These are phyloP conservation scores for Scopus umbretta DNA, from an alignment of 2,113 vertebrate genomes.

Conservation along the genomic window DNA sequence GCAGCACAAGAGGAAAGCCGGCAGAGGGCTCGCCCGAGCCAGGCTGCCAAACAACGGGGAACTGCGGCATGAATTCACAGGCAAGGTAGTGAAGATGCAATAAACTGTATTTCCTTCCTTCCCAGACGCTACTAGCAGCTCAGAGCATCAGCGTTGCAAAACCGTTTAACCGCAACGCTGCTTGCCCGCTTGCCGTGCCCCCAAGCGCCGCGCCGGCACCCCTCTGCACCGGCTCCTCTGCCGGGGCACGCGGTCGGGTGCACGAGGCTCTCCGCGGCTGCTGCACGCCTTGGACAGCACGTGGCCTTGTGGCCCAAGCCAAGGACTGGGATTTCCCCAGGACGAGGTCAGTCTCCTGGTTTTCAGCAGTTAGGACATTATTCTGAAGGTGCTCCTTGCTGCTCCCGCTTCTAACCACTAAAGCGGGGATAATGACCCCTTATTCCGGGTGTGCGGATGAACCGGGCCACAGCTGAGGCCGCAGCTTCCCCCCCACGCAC, in stretches of 20 bases:
- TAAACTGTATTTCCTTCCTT: neutral
- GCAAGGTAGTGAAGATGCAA: neutral
- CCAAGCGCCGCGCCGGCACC: neutral
- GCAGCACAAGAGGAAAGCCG: neutral
- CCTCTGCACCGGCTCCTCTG: neutral
- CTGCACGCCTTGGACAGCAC: neutral
- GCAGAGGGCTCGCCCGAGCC: constrained; percentile 22
- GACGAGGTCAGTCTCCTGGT: neutral
- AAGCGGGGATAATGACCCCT: accelerated
- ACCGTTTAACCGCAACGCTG: neutral
- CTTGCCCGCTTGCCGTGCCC: neutral
- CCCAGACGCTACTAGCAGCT: neutral
- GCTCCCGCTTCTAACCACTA: neutral
- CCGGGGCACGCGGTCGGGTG: accelerated
- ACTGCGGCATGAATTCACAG: accelerated
- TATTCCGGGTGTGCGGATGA: neutral
- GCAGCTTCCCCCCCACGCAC: neutral
- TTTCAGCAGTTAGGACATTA: neutral
- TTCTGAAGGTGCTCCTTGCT: accelerated
- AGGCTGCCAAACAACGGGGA: too few species aligned
- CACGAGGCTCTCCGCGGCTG: neutral
- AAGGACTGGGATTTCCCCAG: neutral
- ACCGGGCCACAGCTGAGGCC: neutral
- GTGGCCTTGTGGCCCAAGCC: neutral
- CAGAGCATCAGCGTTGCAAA: neutral